Conservation (phyloP, 2,888 invertebrate species). For the Oscheius sp. region DNA sequence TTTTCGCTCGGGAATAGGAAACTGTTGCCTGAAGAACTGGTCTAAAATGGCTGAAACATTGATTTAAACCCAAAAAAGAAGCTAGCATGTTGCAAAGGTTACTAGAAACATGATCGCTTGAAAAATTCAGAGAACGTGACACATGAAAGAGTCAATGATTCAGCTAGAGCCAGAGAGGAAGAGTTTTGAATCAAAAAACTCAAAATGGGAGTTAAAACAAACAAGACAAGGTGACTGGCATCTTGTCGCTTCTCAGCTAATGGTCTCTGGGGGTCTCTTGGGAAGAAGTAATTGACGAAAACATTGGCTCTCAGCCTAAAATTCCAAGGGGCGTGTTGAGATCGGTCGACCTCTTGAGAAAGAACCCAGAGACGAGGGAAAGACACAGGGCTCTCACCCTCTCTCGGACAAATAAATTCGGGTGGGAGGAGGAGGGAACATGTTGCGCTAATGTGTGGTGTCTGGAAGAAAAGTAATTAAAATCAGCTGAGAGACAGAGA, state of each 20-base stretch:
- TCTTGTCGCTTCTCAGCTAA: slow-evolving; percentile 1
- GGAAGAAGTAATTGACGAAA: slow-evolving; percentile 18
- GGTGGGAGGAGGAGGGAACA: too few relatives aligned
- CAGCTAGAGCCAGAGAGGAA: not conserved
- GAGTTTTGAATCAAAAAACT: not conserved
- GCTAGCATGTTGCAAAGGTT: not conserved
- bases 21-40: too few relatives aligned
- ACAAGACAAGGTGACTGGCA: not conserved
- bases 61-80: too few relatives aligned
- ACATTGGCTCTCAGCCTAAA: not conserved
- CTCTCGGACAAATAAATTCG: too few relatives aligned
- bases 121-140: not conserved
- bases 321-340: slow-evolving; percentile 12
- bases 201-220: not conserved
- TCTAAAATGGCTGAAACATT: too few relatives aligned
- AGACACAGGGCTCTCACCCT: too few relatives aligned
- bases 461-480: too few relatives aligned
- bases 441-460: too few relatives aligned
- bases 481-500: too few relatives aligned
- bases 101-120: not conserved
- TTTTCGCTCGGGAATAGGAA: not conserved
- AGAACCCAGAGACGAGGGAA: too few relatives aligned
- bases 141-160: not conserved
- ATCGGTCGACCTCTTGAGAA: not conserved
- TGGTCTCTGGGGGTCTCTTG: not conserved